phyloP scores from a whole-genome alignment of 2,888 invertebrate genomes.

The Orthosia gothica region DNA sequence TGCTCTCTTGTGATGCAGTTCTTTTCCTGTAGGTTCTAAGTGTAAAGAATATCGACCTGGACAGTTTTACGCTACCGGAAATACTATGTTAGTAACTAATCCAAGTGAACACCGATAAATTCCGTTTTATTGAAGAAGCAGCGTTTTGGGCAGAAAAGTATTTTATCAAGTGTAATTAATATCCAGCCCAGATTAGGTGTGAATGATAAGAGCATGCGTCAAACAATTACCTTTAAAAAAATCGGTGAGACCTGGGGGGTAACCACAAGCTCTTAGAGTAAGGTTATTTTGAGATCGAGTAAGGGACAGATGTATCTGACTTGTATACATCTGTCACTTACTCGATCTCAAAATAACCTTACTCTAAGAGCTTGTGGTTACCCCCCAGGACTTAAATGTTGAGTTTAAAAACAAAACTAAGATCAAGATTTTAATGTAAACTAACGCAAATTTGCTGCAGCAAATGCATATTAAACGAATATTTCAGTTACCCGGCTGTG shows the following conservation, averaged over 20 bases:
- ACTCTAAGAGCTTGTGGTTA: too few species aligned
- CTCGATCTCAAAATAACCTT: too few species aligned
- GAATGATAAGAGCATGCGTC: background rate
- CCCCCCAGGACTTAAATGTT: too few species aligned
- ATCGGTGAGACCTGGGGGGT: too few species aligned
- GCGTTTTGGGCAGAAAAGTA: too few species aligned
- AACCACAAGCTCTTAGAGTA: too few species aligned
- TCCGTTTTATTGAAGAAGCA: background rate
- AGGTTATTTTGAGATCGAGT: too few species aligned
- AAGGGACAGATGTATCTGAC: too few species aligned
- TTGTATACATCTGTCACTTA: too few species aligned
- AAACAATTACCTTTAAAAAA: background rate
- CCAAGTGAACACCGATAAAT: background rate
- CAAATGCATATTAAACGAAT: conserved; percentile 10
- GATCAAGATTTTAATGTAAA: background rate
- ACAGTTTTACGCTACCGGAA: background rate
- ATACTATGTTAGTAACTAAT: background rate
- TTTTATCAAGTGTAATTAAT: too few species aligned
- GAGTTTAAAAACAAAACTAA: background rate
- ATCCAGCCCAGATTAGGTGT: background rate
- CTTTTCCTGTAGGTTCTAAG: background rate
- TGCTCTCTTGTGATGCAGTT: conserved; percentile 11
- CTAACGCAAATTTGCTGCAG: conserved; percentile 10
- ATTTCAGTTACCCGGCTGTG: background rate
- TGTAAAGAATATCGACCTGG: background rate